Percentiles rank a stretch among this genome's conserved stretches.
phyloP scores from a whole-genome alignment of 1,140 invertebrate species.

The Yoshiicerus persimilis region DNA sequence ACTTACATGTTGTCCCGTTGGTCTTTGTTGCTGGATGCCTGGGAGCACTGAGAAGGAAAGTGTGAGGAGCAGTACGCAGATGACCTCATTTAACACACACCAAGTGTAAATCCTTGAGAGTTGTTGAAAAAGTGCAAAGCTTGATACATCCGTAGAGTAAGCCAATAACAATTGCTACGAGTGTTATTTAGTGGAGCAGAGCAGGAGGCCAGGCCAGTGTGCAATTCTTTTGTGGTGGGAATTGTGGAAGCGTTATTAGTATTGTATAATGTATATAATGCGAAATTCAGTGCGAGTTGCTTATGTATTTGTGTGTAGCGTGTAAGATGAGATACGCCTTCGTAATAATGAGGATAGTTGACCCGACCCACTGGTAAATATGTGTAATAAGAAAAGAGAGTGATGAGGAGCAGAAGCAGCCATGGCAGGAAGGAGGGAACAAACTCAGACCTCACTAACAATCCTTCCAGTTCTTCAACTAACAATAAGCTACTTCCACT shows the following conservation, averaged over 20 bases:
- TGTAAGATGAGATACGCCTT: slow-evolving; percentile 16
- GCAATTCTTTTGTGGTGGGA: neutral
- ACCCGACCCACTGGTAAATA: slow-evolving; percentile 12
- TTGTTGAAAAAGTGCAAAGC: neutral
- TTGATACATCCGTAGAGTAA: neutral
- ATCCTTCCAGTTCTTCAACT: neutral
- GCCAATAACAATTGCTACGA: neutral
- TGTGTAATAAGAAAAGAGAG: slow-evolving; percentile 20
- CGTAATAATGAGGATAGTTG: slow-evolving; percentile 1
- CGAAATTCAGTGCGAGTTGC: neutral
- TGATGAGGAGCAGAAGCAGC: slow-evolving; percentile 14
- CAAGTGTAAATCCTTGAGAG: slow-evolving; percentile 8
- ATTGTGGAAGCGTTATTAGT: neutral
- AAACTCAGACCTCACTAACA: neutral
- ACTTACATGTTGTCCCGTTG: neutral
- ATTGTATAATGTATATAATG: neutral
- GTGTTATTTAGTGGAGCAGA: neutral
- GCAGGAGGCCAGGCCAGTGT: neutral
- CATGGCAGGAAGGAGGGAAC: slow-evolving; percentile 14
- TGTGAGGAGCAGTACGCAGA: neutral
- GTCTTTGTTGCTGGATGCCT: neutral
- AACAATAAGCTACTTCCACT: neutral
- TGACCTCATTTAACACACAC: neutral
- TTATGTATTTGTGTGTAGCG: neutral
- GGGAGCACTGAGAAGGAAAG: neutral